Base-by-base conservation (phyloP, 2,797 vertebrate genomes). In the Valencia hispanica region DNA sequence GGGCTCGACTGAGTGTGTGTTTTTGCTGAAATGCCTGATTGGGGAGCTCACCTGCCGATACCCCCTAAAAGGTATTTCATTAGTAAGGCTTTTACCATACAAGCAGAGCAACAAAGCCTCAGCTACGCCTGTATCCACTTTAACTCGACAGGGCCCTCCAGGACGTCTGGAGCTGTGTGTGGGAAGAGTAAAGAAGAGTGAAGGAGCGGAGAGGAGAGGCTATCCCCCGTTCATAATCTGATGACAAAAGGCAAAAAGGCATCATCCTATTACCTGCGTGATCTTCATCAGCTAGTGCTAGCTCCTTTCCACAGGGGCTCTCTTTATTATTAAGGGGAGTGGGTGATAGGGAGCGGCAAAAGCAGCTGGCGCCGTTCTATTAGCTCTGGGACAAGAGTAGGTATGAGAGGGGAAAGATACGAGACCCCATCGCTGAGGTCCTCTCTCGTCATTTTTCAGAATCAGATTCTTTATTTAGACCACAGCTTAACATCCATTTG, bases 251-350 rank as follows among this genome's bases (percentile, higher is more conserved):
- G 97, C 88, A 97, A 97, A 97, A 97, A 99, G 97, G 97, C 97
- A 98, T 99, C 98, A 98, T 99, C 98, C 97, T 97, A 98, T 99
- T 98, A 98, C 97, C 96, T 96, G 86, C 97, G 96, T 97, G 97
- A 98, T 98, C 97, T 98, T 96, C 96, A 96, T 77, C 96, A 93
- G 95, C 97, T 97, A 97, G 97, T 97, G 96, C 96, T 82, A 96
- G 97, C 97, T 96, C 95, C 95, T 96, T 97, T 97, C 95, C 97
- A 97, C 96, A 95, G 97, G 97, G 96, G 94, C 97, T 98, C 96
- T 96, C 95, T 91, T 83, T 89, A 92, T 93, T 92, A 91, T 91
- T 57, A 91, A 90, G 90, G 59, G 92, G 91, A 93, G 92, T 88
- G 90, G 91, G 86, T 93, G 91, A 94, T 91, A 87, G 88, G 82